Conservation (phyloP, 2,797 vertebrate genomes). For the Halcyon chelicuti region DNA sequence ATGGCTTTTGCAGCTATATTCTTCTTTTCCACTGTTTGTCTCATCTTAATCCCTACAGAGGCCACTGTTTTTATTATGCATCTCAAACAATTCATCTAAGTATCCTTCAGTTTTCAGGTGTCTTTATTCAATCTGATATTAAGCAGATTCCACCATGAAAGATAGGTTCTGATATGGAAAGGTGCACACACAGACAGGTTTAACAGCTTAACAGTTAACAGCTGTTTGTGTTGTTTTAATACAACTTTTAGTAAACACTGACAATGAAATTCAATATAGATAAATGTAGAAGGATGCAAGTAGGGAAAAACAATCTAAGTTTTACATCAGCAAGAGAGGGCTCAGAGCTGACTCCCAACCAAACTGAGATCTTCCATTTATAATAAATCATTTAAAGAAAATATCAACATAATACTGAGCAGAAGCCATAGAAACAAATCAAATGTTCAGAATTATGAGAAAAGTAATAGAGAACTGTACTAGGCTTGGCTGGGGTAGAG, state of each 20-base stretch:
- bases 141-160: neutral
- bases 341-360: neutral
- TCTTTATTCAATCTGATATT: neutral
- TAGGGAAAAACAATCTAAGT: neutral
- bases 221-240: neutral
- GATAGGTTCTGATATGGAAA: neutral
- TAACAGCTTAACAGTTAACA: neutral
- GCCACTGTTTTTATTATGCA: neutral
- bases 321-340: neutral
- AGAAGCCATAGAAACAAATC: neutral
- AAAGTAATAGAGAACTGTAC: neutral
- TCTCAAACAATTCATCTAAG: neutral
- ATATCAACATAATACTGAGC: neutral
- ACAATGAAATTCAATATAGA: neutral
- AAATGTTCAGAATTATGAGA: neutral
- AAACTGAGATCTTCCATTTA: neutral
- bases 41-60: neutral
- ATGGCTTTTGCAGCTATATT: neutral
- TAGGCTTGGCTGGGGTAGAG: neutral
- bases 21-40: neutral
- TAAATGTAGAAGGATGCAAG: neutral
- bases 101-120: neutral
- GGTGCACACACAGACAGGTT: neutral
- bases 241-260: neutral
- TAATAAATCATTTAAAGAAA: conserved; percentile 8